Evolutionary conservation across 1,140 invertebrate genomes (phyloP).

Genomic region (Aphis gossypii): DNA sequence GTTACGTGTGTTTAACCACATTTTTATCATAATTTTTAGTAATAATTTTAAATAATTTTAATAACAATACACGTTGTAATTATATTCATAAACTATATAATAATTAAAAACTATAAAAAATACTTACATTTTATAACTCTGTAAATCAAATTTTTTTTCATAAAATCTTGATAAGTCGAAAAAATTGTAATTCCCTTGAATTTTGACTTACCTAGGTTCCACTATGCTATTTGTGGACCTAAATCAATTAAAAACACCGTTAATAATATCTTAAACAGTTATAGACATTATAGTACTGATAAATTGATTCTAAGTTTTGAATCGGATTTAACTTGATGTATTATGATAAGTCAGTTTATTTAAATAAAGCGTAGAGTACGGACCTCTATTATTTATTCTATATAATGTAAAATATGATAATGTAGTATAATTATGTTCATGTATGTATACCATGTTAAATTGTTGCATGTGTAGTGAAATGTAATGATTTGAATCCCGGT

Average conservation of each 20-base stretch:
- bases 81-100: no score
- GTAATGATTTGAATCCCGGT: background rate
- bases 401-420: background rate
- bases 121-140: no score
- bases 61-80: no score
- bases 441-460: background rate
- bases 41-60: no score
- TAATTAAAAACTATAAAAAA: no score
- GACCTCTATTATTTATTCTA: background rate
- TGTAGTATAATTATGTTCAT: background rate
- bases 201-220: no score
- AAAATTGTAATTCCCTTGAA: no score
- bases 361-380: background rate
- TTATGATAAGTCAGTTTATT: background rate
- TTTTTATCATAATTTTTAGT: no score
- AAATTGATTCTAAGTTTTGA: background rate
- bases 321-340: background rate
- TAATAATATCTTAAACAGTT: background rate
- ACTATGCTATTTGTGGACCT: background rate
- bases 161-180: no score
- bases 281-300: background rate
- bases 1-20: no score
- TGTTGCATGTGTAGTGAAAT: background rate
- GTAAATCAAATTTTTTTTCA: no score
- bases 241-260: background rate